Evolutionary conservation across 2,113 vertebrate species (phyloP), one percentile per base, ranked within the genome.

Genomic region (Uropsilus gracilis): DNA sequence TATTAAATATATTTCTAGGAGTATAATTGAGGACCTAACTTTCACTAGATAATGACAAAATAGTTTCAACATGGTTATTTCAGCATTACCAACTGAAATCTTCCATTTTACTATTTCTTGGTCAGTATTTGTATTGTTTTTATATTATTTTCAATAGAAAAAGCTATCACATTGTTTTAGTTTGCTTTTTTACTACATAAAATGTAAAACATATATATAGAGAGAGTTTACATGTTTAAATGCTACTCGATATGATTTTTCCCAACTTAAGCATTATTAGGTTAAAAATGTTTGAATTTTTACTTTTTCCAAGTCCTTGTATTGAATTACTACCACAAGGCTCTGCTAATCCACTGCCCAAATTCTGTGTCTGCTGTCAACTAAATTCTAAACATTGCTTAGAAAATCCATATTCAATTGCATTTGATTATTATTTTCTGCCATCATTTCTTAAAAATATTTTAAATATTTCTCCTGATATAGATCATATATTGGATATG

Each of bases 31-130:
- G 22, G 34, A 68, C 11, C 32, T 53, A 50, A 87, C 8, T 0
- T 72, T 80, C 57, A 81, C 50, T 86, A 89, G 81, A 86, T 71
- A 86, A 69, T 71, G n/a, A n/a, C 28, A 92, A 82, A 28, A 1
- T 77, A 0, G 11, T 53, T 11, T 89, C 53, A n/a, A 20, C 57
- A 57, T 64, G 26, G 55, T 64, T 34, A 1, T 81, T 1, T 84
- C 85, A 34, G 32, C n/a, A 42, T 34, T 30, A 83, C 32, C n/a
- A 1, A 10, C n/a, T 55, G 42, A 77, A 78, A 7, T 72, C 69
- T 66, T n/a, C 22, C 18, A 59, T 71, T 28, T 78, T 22, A 46
- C 3, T 4, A 59, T 17, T 88, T 73, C 34, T 66, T 73, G 22
- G 22, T 5, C 14, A 77, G 30, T 87, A 30, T 57, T 3, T 63